A percentile compares a stretch with the other conserved stretches of the same genome.
Evolutionary conservation across 2,888 invertebrate genomes (phyloP).

Genomic region (Agrochola lota): DNA sequence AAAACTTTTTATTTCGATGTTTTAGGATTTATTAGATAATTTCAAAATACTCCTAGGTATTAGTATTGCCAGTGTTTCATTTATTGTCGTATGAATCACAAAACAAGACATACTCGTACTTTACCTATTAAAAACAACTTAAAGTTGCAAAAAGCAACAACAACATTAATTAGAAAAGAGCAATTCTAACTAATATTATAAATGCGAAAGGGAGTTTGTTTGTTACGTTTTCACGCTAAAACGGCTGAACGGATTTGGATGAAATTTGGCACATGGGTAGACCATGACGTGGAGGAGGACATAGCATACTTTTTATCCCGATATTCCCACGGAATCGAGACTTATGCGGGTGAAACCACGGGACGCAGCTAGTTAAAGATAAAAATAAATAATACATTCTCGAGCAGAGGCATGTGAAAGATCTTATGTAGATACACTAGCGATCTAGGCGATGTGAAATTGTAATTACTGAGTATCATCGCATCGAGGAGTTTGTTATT

Average conservation of each 20-base stretch:
- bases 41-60: too few species aligned
- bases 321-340: too few species aligned
- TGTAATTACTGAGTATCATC: slow-evolving; percentile 39
- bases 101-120: not conserved
- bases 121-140: not conserved
- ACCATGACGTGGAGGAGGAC: too few species aligned
- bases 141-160: slow-evolving; percentile 34
- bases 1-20: too few species aligned
- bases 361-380: slow-evolving; percentile 23
- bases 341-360: too few species aligned
- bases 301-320: too few species aligned
- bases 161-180: slow-evolving; percentile 46
- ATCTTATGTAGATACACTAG: slow-evolving; percentile 55
- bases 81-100: not conserved
- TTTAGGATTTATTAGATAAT: too few species aligned
- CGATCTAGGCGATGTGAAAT: slow-evolving; percentile 60
- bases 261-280: too few species aligned
- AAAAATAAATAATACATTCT: slow-evolving; percentile 56
- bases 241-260: too few species aligned
- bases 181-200: slow-evolving; percentile 5
- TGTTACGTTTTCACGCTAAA: too few species aligned
- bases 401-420: slow-evolving; percentile 56
- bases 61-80: too few species aligned
- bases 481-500: slow-evolving; percentile 28
- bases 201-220: too few species aligned